Evolutionary conservation across 2,797 vertebrate species (phyloP), one percentile per base, ranked within the genome.

Genomic region (Borostomias antarcticus): DNA sequence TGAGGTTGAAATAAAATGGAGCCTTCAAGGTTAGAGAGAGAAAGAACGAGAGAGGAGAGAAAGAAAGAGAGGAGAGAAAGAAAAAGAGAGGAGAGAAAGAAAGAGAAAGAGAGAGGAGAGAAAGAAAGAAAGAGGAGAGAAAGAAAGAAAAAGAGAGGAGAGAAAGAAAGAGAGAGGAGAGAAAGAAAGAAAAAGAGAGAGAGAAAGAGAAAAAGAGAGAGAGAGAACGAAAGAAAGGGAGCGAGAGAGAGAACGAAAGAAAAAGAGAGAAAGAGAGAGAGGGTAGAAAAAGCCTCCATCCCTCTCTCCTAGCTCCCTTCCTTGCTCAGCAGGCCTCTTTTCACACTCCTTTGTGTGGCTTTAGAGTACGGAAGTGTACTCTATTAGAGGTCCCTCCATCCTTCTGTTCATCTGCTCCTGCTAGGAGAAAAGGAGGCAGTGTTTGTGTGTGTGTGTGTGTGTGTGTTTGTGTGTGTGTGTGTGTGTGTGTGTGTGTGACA

Each of bases 311-410:
- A 48, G 69, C 75, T 74, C 58, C 76, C 78, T 51, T n/a, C 62
- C 69, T 78, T 69, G 80, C 71, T 74, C 74, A n/a, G n/a, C 73
- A 63, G 62, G 26, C 57, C 76, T 73, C 78, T 72, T 82, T 83
- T 87, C 84, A 85, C 81, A 72, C 71, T 70, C 84, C 74, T 87
- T 87, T 88, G 85, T 83, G 80, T 45, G 25, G 69, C 62, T n/a
- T 37, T 37, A 62, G 75, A 64, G 3, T 72, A 58, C 72, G 72
- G 71, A 70, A 30, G 72, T 58, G 68, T 21, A 66, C 72, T 66
- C 58, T 64, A 77, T 80, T 84, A 61, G 58, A 68, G 66, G 75
- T 61, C 28, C 9, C 64, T 48, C 64, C 76, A 62, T 80, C 82
- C 82, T 70, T 68, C 43, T 79, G 71, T 26, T 76, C 70, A 63